Percentiles rank a stretch among this genome's conserved stretches.
Evolutionary conservation across 2,888 invertebrate species (phyloP).

Genomic region (Apodemia zela): DNA sequence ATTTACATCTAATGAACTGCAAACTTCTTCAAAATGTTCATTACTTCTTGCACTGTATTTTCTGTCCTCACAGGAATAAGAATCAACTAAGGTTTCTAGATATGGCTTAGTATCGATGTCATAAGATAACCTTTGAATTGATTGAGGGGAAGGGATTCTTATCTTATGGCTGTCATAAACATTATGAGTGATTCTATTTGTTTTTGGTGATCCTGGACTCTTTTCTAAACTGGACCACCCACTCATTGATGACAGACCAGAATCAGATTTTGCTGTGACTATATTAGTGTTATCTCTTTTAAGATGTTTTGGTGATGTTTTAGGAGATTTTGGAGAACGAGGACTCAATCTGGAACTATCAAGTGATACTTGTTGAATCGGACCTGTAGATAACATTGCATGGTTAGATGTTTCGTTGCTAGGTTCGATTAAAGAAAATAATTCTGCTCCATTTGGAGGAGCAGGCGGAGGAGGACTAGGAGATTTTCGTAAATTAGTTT

Average conservation of each 20-base stretch:
- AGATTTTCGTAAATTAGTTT: slow-evolving; percentile 71
- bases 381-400: slow-evolving; percentile 55
- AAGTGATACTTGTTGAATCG: slow-evolving; percentile 40
- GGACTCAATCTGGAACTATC: slow-evolving; percentile 82
- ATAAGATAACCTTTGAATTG: slow-evolving; percentile 58
- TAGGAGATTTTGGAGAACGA: slow-evolving; percentile 86
- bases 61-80: slow-evolving; percentile 59
- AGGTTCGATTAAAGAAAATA: slow-evolving; percentile 69
- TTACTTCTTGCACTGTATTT: slow-evolving; percentile 49
- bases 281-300: slow-evolving; percentile 82
- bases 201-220: slow-evolving; percentile 90
- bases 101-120: slow-evolving; percentile 70
- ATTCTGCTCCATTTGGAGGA: slow-evolving; percentile 82
- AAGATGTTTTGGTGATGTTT: slow-evolving; percentile 85
- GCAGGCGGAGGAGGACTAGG: slow-evolving; percentile 92
- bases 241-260: slow-evolving; percentile 92
- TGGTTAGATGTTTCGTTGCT: slow-evolving; percentile 50
- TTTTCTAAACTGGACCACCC: slow-evolving; percentile 93
- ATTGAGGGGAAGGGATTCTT: slow-evolving; percentile 63
- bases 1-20: slow-evolving; percentile 48
- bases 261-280: slow-evolving; percentile 90
- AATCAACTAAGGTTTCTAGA: slow-evolving; percentile 80
- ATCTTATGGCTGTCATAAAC: slow-evolving; percentile 66
- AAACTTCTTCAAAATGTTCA: slow-evolving; percentile 12
- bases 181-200: slow-evolving; percentile 59